Base-by-base conservation (phyloP, 2,888 invertebrate species). In the Coremacera marginata region DNA sequence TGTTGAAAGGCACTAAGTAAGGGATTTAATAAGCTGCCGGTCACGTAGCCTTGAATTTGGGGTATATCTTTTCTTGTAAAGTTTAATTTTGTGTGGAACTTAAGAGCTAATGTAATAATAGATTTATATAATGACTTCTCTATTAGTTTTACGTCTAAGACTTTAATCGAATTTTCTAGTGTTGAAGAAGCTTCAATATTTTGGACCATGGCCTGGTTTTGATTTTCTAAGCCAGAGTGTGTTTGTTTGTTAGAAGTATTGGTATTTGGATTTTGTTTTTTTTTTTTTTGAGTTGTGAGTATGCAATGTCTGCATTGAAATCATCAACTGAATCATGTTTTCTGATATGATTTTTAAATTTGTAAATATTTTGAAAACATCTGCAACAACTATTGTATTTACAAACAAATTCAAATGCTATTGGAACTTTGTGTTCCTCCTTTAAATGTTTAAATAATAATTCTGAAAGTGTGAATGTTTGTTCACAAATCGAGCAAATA, bases 21-120 rank as follows among this genome's bases (percentile, higher is more conserved):
- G 34, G 70, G 76, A 65, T 31, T 5, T 31, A 27, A 70, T 51
- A 77, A 72, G 51, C 74, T 57, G 67, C 52, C 68, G 67, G 52
- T 76, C 57, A 79, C 34, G 78, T 70, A 65, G 34, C 55, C 51
- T 22, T 76, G 70, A 60, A 70, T 34, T 51, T 70, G 51, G 65
- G 44, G n/a, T n/a, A n/a, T n/a, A n/a, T n/a, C n/a, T n/a, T n/a
- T n/a, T n/a, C n/a, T n/a, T n/a, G n/a, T n/a, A 63, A 55, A 31
- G 31, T 77, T 71, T 52, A 75, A 31, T 76, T 77, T 79, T 72
- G 75, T 67, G 31, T 77, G 77, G 71, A 75, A 37, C 31, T 67
- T 75, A 25, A 75, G 52, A 37, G 55, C 55, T 67, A 75, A 51
- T 75, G 55, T 37, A 55, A 60, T 75, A 57, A 60, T 31, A 14